A percentile compares a stretch with the other conserved stretches of the same genome.
Conservation (phyloP, 2,797 vertebrate genomes). For the Clamator glandarius region DNA sequence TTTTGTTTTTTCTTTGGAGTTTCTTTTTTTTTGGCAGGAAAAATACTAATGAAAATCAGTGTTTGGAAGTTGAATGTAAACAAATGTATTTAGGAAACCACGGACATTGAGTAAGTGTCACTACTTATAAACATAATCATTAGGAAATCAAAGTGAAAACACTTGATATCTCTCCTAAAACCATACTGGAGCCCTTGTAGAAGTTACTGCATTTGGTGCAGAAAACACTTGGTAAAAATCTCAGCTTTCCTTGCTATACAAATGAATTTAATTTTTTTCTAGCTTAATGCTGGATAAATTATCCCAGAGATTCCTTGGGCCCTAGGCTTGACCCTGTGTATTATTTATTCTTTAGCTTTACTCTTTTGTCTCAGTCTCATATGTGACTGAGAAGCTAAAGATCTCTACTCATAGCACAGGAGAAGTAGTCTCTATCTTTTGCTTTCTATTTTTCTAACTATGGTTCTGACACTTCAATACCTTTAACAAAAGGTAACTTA, state of each 20-base stretch:
- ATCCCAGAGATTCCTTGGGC: background rate
- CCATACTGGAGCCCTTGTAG: background rate
- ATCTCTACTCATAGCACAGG: background rate
- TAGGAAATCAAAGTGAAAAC: background rate
- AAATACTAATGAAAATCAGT: background rate
- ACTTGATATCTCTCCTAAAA: background rate
- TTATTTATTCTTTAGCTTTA: background rate
- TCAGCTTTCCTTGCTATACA: background rate
- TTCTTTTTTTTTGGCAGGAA: background rate
- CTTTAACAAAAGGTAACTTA: background rate
- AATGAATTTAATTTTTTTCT: background rate
- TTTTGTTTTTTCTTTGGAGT: background rate
- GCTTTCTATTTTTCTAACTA: background rate
- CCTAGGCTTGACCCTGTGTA: background rate
- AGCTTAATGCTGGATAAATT: background rate
- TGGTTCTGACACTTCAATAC: background rate
- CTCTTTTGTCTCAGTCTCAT: background rate
- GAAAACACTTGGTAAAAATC: background rate
- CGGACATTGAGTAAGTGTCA: background rate
- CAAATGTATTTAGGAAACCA: background rate
- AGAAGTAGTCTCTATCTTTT: background rate
- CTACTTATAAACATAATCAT: background rate
- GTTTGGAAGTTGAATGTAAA: background rate
- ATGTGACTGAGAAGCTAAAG: background rate
- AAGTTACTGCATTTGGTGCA: background rate